Conservation (phyloP, 1,140 invertebrate genomes). For the Zaprionus taronus region DNA sequence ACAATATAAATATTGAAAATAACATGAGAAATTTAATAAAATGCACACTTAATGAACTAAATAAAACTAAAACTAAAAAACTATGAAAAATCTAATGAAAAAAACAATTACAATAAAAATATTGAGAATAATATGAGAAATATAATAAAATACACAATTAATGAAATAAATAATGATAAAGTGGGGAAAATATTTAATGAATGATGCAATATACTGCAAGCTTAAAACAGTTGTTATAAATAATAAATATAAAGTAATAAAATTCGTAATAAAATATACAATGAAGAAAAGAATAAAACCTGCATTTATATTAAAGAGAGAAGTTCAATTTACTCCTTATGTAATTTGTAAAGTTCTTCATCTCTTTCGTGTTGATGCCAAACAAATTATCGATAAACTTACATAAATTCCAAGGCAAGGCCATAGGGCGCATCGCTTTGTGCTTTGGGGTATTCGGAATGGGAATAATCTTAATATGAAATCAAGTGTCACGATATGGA, state of each 20-base stretch:
- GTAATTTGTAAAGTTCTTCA: not conserved
- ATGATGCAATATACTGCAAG: no score
- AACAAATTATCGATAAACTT: slow-evolving; percentile 67
- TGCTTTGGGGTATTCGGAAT: slow-evolving; percentile 19
- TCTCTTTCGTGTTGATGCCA: slow-evolving; percentile 14
- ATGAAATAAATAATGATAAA: not conserved
- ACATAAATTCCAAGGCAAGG: slow-evolving; percentile 34
- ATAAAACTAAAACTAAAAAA: no score
- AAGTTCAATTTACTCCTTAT: not conserved
- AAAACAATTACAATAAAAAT: not conserved
- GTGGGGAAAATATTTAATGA: no score
- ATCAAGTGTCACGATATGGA: slow-evolving; percentile 78
- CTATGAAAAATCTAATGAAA: not conserved
- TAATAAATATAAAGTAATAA: not conserved
- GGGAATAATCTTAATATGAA: slow-evolving; percentile 71
- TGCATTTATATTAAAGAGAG: not conserved
- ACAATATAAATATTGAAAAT: not conserved
- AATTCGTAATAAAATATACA: not conserved
- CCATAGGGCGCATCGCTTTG: not conserved
- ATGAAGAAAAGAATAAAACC: no score
- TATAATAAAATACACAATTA: not conserved
- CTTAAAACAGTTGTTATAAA: no score
- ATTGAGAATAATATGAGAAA: not conserved
- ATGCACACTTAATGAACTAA: not conserved
- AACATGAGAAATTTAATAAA: not conserved